Conservation (phyloP, 2,113 vertebrate species). For the Hiodon tergisus region DNA sequence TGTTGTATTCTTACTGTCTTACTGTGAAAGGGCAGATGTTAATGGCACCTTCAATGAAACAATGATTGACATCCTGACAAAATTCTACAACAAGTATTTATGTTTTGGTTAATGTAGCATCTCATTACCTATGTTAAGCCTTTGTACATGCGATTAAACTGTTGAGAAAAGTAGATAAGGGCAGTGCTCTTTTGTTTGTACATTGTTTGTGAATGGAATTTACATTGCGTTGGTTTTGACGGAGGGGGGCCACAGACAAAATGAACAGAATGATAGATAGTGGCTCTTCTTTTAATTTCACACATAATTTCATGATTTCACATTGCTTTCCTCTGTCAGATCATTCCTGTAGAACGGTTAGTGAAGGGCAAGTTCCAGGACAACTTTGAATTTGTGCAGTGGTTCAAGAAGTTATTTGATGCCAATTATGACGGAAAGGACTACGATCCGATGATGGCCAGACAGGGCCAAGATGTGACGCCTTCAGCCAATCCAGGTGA, state of each 20-base stretch:
- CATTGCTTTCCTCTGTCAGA: slow-evolving; percentile 57
- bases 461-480: slow-evolving; percentile 82
- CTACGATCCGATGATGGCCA: slow-evolving; percentile 81
- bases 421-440: slow-evolving; percentile 97
- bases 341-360: slow-evolving; percentile 88
- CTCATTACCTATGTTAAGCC: neutral
- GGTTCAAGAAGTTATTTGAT: slow-evolving; percentile 97
- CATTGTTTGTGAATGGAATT: no score
- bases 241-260: no score
- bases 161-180: neutral
- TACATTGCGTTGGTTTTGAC: no score
- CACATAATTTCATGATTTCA: neutral
- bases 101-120: neutral
- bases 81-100: neutral
- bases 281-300: no score
- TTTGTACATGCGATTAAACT: neutral
- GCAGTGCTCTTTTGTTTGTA: no score
- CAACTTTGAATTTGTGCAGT: slow-evolving; percentile 98
- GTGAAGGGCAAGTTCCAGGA: slow-evolving; percentile 96
- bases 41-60: neutral
- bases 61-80: neutral
- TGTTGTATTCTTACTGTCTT: neutral
- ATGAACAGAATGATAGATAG: no score
- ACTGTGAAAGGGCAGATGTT: neutral
- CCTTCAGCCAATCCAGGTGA: slow-evolving; percentile 83